Evolutionary conservation across 2,113 vertebrate species (phyloP).

Genomic region (Suncus etruscus): DNA sequence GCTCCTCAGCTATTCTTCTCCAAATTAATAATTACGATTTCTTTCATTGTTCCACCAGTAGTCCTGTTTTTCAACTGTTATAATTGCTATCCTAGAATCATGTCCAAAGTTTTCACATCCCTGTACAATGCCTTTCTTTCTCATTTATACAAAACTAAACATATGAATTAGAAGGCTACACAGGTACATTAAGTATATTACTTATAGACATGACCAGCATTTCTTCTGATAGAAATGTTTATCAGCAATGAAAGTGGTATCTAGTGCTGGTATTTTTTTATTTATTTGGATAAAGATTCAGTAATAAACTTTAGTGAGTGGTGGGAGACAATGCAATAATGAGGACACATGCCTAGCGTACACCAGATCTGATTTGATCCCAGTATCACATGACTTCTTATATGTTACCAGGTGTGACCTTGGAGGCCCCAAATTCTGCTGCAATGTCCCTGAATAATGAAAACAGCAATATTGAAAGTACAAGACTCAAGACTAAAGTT

Average conservation of each 20-base stretch:
- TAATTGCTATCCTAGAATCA: background rate
- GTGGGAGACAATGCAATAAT: no score
- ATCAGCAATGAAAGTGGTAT: background rate
- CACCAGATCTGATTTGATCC: no score
- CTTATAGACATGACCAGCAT: background rate
- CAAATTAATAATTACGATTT: background rate
- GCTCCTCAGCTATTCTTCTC: background rate
- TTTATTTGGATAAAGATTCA: conserved; percentile 18
- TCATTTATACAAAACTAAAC: conserved; percentile 28
- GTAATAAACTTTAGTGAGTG: background rate
- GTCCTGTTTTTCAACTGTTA: conserved; percentile 8
- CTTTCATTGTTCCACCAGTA: conserved; percentile 20
- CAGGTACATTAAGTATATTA: background rate
- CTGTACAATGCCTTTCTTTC: background rate
- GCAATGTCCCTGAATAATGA: background rate
- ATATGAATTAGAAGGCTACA: background rate
- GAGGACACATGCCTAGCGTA: no score
- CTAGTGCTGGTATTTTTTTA: background rate
- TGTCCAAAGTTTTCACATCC: conserved; percentile 29
- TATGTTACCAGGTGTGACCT: no score
- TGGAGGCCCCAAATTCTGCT: no score
- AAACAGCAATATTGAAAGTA: background rate
- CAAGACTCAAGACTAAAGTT: background rate
- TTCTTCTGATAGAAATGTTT: conserved; percentile 12
- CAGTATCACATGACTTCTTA: no score